Conservation (phyloP, 2,888 invertebrate genomes). For the Scelioninae gen. 2 region DNA sequence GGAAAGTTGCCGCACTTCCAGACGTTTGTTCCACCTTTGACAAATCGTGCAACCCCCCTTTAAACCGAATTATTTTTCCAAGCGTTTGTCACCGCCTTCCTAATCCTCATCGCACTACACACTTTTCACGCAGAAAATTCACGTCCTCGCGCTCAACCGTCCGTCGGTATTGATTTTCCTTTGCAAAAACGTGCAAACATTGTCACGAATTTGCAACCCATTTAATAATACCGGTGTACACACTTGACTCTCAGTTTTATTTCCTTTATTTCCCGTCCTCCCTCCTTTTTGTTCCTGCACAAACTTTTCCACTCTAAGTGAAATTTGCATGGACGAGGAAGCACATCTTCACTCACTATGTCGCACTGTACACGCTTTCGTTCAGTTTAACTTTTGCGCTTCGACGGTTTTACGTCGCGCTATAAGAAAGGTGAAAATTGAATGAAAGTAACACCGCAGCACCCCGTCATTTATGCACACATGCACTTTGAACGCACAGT, state of each 20-base stretch:
- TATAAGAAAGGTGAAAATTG: slow-evolving; percentile 56
- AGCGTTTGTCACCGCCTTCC: neutral
- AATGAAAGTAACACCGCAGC: slow-evolving; percentile 57
- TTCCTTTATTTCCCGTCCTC: no score
- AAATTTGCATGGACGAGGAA: slow-evolving; percentile 55
- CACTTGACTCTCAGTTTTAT: slow-evolving; percentile 24
- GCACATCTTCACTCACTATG: slow-evolving; percentile 50
- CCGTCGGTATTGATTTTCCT: slow-evolving; percentile 32
- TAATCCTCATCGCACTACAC: slow-evolving; percentile 1
- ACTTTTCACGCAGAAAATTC: slow-evolving; percentile 18
- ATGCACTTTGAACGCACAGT: slow-evolving; percentile 54
- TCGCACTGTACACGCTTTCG: slow-evolving; percentile 57
- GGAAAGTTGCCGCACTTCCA: no score
- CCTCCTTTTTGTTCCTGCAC: slow-evolving; percentile 22
- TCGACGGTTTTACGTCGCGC: slow-evolving; percentile 48
- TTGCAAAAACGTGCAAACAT: slow-evolving; percentile 27
- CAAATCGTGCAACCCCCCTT: no score
- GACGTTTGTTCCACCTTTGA: no score
- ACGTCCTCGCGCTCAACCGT: slow-evolving; percentile 1
- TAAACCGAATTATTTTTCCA: slow-evolving; percentile 39
- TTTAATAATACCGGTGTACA: slow-evolving; percentile 20
- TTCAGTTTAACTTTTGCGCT: slow-evolving; percentile 57
- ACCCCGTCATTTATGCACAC: slow-evolving; percentile 57
- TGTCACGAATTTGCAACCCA: slow-evolving; percentile 19
- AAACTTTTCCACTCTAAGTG: slow-evolving; percentile 42